These are phyloP conservation scores for Drosophila testacea DNA, from an alignment of 2,888 invertebrate species.

Conservation along the genomic window DNA sequence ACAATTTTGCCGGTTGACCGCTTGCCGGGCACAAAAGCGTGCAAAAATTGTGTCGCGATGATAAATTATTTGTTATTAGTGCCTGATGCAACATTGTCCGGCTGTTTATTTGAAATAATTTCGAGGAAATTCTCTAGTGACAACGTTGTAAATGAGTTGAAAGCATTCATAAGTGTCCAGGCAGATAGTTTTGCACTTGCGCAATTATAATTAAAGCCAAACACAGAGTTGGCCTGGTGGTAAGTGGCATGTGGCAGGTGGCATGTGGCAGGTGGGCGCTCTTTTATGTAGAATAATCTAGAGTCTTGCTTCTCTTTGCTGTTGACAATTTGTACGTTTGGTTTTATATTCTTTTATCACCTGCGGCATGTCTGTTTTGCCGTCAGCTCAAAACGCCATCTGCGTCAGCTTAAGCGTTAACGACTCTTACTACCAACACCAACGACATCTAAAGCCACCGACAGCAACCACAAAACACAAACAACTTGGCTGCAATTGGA, in stretches of 20 bases:
- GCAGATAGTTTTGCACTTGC: not conserved
- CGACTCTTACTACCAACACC: slow-evolving; percentile 22
- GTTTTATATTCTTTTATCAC: slow-evolving; percentile 41
- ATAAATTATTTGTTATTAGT: slow-evolving; percentile 57
- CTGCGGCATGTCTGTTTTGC: slow-evolving; percentile 37
- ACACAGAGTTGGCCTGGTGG: slow-evolving; percentile 6
- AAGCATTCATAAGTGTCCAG: slow-evolving; percentile 10
- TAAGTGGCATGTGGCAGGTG: no score
- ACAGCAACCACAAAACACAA: slow-evolving; percentile 10
- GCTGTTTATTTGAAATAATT: slow-evolving; percentile 49
- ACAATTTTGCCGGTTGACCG: slow-evolving; percentile 66
- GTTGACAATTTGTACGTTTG: slow-evolving; percentile 31
- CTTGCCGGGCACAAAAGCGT: slow-evolving; percentile 53
- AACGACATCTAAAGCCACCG: slow-evolving; percentile 5
- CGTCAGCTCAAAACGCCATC: slow-evolving; percentile 49
- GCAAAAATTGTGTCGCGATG: slow-evolving; percentile 55
- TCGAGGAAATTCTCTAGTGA: slow-evolving; percentile 11
- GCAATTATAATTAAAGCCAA: slow-evolving; percentile 13
- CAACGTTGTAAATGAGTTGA: slow-evolving; percentile 12
- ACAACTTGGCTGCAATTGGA: slow-evolving; percentile 22
- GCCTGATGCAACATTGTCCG: slow-evolving; percentile 23
- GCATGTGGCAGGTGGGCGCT: not conserved
- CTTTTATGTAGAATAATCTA: slow-evolving; percentile 51
- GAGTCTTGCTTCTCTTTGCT: not conserved
- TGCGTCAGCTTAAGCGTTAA: slow-evolving; percentile 48